Evolutionary conservation across 92 coral and sea anemone species (phyloP).

Genomic region (Palythoa grandiflora): DNA sequence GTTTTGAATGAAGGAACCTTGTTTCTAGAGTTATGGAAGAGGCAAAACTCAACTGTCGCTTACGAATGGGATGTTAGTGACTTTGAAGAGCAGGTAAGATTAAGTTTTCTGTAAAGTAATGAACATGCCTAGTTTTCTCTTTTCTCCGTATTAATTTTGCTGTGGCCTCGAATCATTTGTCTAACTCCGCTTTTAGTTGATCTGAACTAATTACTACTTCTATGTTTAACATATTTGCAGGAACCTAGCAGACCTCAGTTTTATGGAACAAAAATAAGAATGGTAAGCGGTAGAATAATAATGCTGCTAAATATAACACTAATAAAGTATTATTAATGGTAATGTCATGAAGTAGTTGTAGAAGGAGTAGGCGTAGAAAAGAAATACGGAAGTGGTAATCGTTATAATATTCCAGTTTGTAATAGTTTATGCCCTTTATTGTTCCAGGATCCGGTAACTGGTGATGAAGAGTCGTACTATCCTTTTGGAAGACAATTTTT

Average conservation of each 20-base stretch:
- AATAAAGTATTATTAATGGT: not conserved
- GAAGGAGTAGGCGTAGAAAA: too few relatives aligned
- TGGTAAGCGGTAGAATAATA: conserved; percentile 54
- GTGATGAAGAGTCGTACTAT: conserved; percentile 83
- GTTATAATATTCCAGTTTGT: too few relatives aligned
- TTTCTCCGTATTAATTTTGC: too few relatives aligned
- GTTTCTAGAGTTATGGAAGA: conserved; percentile 93
- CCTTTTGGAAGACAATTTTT: conserved; percentile 66
- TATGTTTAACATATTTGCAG: conserved; percentile 40
- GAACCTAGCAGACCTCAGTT: conserved; percentile 96
- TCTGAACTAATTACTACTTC: not conserved
- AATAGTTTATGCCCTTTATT: not conserved
- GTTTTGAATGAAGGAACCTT: conserved; percentile 77
- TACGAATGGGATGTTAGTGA: conserved; percentile 96
- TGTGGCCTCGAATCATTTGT: not conserved
- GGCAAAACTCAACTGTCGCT: conserved; percentile 84
- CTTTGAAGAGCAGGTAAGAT: conserved; percentile 92
- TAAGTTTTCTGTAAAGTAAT: too few relatives aligned
- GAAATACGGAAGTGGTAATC: too few relatives aligned
- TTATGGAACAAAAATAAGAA: conserved; percentile 89
- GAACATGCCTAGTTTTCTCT: too few relatives aligned
- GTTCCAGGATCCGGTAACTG: conserved; percentile 92
- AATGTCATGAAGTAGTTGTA: too few relatives aligned
- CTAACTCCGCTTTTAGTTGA: not conserved
- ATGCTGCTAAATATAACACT: not conserved